Percentiles rank a stretch among this genome's conserved stretches.
Conservation (phyloP, 2,888 invertebrate species). For the Calliopum simillimum region DNA sequence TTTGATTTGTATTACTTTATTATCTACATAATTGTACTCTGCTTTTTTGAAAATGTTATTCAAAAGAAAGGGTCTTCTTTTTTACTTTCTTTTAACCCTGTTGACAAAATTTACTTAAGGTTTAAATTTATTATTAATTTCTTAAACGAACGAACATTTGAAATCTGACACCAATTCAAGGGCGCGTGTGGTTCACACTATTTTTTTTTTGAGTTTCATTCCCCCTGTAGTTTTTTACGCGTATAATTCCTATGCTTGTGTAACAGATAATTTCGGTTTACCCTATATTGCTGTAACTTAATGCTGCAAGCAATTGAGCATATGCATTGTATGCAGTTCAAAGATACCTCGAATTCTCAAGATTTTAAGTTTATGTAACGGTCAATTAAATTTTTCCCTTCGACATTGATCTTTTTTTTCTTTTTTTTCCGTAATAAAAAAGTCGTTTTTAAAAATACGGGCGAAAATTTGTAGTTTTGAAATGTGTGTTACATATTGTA, state of each 20-base stretch:
- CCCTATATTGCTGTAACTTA: too few species aligned
- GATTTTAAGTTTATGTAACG: conserved; percentile 13
- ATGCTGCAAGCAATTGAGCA: too few species aligned
- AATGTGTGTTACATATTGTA: not conserved
- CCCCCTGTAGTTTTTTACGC: not conserved
- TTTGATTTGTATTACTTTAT: conserved; percentile 15
- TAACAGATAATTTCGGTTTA: conserved; percentile 9
- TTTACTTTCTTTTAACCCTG: conserved; percentile 43
- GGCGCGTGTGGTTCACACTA: conserved; percentile 36
- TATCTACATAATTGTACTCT: too few species aligned
- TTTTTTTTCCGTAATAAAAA: conserved; percentile 2
- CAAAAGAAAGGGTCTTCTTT: too few species aligned
- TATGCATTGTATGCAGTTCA: too few species aligned
- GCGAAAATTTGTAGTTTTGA: conserved; percentile 16
- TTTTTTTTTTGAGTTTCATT: not conserved
- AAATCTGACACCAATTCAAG: conserved; percentile 22
- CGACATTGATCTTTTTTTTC: not conserved
- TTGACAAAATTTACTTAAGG: conserved; percentile 44
- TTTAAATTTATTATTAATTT: conserved; percentile 30
- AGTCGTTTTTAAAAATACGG: conserved; percentile 22
- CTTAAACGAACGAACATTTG: conserved; percentile 4
- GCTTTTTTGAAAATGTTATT: too few species aligned
- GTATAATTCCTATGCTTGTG: conserved; percentile 16
- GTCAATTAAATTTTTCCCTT: conserved; percentile 12
- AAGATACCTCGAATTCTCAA: conserved; percentile 23